Evolutionary conservation across 2,113 vertebrate species (phyloP).

Genomic region (Erythrolamprus reginae): DNA sequence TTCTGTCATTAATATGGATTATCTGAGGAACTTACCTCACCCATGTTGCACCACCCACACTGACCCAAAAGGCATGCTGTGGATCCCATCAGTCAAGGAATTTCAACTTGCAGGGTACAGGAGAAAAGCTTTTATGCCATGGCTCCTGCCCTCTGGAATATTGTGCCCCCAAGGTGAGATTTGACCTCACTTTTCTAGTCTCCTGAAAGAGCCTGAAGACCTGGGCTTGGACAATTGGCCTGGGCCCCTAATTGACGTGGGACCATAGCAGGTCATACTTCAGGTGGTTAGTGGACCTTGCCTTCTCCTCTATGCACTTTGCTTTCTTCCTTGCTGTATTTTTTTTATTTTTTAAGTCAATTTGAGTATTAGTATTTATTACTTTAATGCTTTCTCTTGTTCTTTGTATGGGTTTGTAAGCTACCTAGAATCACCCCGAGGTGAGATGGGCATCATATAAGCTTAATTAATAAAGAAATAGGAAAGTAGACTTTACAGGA

Average conservation of each 20-base stretch:
- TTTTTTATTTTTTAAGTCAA: not conserved
- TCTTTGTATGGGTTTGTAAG: not conserved
- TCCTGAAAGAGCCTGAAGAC: not conserved
- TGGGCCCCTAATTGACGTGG: too few relatives aligned
- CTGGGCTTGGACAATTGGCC: not conserved
- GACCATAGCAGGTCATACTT: not conserved
- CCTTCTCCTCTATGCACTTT: not conserved
- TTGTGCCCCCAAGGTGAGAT: not conserved
- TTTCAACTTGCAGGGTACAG: not conserved
- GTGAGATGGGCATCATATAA: not conserved
- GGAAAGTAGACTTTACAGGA: not conserved
- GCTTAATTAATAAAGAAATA: not conserved
- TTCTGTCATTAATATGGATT: not conserved
- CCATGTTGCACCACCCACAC: not conserved
- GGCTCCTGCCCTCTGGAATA: not conserved
- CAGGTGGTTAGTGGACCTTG: not conserved
- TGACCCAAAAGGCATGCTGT: not conserved
- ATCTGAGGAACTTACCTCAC: not conserved
- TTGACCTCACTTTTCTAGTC: not conserved
- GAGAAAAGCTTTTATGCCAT: not conserved
- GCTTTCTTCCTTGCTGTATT: not conserved
- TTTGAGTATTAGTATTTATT: not conserved
- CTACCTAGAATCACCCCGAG: not conserved
- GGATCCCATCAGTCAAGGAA: not conserved
- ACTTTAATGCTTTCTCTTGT: not conserved